A percentile compares a stretch with the other conserved stretches of the same genome.
These are phyloP conservation scores for Oscheius sp. DNA, from an alignment of 2,888 invertebrate species.

Conservation along the genomic window DNA sequence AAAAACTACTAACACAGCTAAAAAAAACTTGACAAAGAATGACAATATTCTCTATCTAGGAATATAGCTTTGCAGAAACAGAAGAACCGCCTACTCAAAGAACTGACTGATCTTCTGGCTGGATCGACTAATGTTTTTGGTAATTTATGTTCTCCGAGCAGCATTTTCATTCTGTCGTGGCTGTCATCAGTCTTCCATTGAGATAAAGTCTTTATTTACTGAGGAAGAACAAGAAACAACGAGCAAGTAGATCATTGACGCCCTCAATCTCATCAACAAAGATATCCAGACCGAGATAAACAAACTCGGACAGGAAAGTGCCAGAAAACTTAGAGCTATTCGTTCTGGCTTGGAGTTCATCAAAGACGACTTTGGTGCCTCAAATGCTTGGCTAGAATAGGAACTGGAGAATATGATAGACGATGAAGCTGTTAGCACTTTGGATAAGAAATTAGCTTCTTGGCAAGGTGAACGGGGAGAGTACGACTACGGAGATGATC, in stretches of 20 bases:
- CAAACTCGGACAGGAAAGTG: background rate
- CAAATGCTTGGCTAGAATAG: background rate
- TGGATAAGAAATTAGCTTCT: background rate
- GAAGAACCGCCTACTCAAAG: background rate
- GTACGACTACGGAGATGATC: background rate
- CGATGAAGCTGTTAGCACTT: background rate
- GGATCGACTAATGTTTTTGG: too few species aligned
- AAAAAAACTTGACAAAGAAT: background rate
- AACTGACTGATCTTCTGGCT: background rate
- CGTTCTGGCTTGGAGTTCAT: conserved; percentile 6
- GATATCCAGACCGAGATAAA: background rate
- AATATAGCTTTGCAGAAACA: background rate
- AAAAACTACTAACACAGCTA: background rate
- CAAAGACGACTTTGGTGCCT: background rate
- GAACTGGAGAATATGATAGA: background rate
- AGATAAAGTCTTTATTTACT: background rate
- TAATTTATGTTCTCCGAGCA: background rate
- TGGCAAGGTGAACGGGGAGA: background rate
- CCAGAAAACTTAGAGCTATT: background rate
- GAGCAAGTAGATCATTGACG: background rate
- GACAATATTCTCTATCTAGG: background rate
- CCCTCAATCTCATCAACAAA: background rate
- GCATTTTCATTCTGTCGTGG: background rate
- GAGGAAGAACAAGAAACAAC: background rate
- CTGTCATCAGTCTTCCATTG: background rate